phyloP scores from a whole-genome alignment of 2,888 invertebrate species.

The Eilema griseolum region DNA sequence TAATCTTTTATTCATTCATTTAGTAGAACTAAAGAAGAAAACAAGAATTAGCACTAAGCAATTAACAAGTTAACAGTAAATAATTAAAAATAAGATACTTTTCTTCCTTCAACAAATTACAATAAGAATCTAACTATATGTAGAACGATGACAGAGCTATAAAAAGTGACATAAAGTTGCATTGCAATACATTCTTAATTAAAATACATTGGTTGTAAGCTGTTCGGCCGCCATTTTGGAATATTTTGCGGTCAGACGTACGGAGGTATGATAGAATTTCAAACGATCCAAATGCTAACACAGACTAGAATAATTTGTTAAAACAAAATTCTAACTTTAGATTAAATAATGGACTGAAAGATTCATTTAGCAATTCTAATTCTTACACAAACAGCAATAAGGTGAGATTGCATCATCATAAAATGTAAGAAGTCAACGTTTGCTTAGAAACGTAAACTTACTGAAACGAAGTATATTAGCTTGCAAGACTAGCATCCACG shows the following conservation, averaged over 20 bases:
- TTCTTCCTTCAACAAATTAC: background rate
- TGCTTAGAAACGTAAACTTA: conserved; percentile 33
- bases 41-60: no score
- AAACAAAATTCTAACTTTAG: conserved; percentile 1
- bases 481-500: conserved; percentile 10
- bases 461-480: conserved; percentile 37
- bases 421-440: conserved; percentile 28
- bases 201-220: background rate
- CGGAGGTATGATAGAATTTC: background rate
- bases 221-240: background rate
- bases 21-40: no score
- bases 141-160: background rate
- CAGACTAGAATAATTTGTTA: conserved; percentile 7
- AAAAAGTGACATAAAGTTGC: background rate
- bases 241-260: background rate
- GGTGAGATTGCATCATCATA: conserved; percentile 21
- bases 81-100: background rate
- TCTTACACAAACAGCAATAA: conserved; percentile 19
- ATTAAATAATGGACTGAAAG: conserved; percentile 2
- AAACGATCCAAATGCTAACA: background rate
- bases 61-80: no score
- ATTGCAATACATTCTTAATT: conserved; percentile 9
- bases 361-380: background rate
- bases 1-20: no score
- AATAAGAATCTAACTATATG: background rate